Percentiles rank a stretch among this genome's conserved stretches.
Evolutionary conservation across 1,140 invertebrate genomes (phyloP).

Genomic region (Metaphire vulgaris): DNA sequence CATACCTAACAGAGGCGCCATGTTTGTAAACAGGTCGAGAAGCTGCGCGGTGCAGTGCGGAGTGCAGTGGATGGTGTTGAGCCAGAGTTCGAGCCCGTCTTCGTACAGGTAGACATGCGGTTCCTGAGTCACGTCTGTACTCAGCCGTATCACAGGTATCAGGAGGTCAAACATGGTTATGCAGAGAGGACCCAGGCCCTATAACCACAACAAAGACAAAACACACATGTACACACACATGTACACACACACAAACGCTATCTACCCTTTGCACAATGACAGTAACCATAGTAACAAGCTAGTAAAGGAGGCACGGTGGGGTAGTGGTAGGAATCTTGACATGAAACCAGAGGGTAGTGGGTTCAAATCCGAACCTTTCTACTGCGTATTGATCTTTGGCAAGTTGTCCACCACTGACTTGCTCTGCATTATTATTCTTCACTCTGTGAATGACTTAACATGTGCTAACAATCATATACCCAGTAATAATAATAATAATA

Average conservation of each 20-base stretch:
- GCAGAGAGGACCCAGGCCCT: conserved; percentile 60
- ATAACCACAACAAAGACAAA: conserved; percentile 36
- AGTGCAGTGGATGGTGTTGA: conserved; percentile 71
- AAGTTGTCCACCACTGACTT: too few relatives aligned
- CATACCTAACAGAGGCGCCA: conserved; percentile 72
- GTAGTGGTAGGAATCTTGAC: too few relatives aligned
- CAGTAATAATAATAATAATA: too few relatives aligned
- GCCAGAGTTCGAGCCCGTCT: conserved; percentile 85
- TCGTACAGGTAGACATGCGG: conserved; percentile 82
- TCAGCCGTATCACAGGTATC: conserved; percentile 66
- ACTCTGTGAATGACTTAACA: too few relatives aligned
- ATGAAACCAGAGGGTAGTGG: too few relatives aligned
- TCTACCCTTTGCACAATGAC: background rate
- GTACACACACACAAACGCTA: background rate
- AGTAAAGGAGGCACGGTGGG: background rate
- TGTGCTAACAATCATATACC: too few relatives aligned
- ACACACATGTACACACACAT: background rate
- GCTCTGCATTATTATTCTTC: too few relatives aligned
- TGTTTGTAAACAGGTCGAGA: conserved; percentile 67
- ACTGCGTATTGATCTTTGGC: too few relatives aligned
- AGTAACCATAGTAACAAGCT: background rate
- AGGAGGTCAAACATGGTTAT: conserved; percentile 62
- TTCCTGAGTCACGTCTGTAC: conserved; percentile 69
- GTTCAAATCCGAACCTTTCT: background rate
- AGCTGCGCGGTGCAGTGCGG: conserved; percentile 54